Percentiles rank a stretch among this genome's conserved stretches.
Evolutionary conservation across 2,797 vertebrate genomes (phyloP).

Genomic region (Acrossocheilus fasciatus): DNA sequence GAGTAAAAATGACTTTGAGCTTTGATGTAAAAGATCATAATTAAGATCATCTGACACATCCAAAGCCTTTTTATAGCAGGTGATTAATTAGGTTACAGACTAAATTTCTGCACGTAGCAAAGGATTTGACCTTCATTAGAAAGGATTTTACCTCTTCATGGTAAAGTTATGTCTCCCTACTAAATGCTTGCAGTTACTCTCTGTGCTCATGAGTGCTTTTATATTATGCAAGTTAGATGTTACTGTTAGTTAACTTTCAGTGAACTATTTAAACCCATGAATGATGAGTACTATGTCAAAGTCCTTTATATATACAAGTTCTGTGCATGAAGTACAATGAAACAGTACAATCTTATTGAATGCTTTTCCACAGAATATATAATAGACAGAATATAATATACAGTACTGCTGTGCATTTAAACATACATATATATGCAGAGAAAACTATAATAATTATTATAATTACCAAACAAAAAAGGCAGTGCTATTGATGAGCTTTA

Average conservation of each 20-base stretch:
- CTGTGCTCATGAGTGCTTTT: not conserved
- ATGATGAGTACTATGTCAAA: not conserved
- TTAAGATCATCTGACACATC: constrained; percentile 51
- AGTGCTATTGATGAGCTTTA: not conserved
- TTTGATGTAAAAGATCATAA: constrained; percentile 51
- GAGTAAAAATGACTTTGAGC: not conserved
- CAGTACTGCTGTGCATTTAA: too few species aligned
- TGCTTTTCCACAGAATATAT: not conserved
- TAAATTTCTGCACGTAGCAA: constrained; percentile 25
- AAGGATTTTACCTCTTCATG: constrained; percentile 10
- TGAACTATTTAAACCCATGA: not conserved
- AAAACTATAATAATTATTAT: not conserved
- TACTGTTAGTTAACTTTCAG: not conserved
- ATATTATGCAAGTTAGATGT: not conserved
- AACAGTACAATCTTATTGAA: not conserved
- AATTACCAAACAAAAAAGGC: not conserved
- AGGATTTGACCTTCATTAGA: constrained; percentile 22
- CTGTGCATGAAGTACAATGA: not conserved
- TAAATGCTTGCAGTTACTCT: not conserved
- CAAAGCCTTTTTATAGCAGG: constrained; percentile 65
- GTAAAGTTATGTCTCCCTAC: not conserved
- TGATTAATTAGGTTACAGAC: constrained; percentile 63
- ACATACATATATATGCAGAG: too few species aligned
- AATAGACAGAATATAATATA: too few species aligned
- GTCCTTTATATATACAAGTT: not conserved